Base-by-base conservation (phyloP, 2,113 vertebrate species). In the Dermatemys mawii region DNA sequence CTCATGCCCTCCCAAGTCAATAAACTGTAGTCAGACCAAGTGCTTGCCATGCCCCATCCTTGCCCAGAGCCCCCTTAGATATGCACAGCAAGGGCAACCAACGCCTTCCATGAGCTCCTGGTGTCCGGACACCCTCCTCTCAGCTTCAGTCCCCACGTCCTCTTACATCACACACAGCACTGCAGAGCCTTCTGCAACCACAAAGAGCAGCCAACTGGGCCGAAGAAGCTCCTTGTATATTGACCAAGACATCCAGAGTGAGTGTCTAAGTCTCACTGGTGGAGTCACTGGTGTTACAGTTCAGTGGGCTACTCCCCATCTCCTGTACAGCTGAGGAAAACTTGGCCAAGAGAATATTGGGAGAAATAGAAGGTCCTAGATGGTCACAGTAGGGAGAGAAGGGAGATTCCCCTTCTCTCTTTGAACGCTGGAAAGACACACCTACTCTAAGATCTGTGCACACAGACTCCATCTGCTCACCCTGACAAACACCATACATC, bases 21-120 rank as follows among this genome's bases (percentile, higher is more conserved):
- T 97, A 97, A 97, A 97, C 95, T 92, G 96, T 97, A 96, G 96
- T 97, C 95, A 96, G 96, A 97, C 84, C 2, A 12, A 97, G 96
- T 95, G 92, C 95, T 97, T 93, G 93, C 96, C 80, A 84, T 96
- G 94, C 97, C 93, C 97, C 94, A 92, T 96, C 92, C 94, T 95
- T 44, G 86, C 96, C 94, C 93, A 96, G 96, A 95, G 48, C 44
- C 91, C 96, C 90, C 86, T 89, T 6, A 2, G 81, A 75, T 75
- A 93, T 76, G 92, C 84, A 83, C 89, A 89, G 85, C 80, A 89
- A 88, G 93, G 88, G 90, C 94, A 95, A 88, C 81, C 86, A 93
- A 93, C 93, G 94, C 78, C 55, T 94, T 84, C 91, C 94, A 95
- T 91, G 93, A 97, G 50, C 87, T 88, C 41, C 86, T 96, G 91